These are phyloP conservation scores for Thalassarche chlororhynchos DNA, from an alignment of 2,113 vertebrate species.

Conservation along the genomic window DNA sequence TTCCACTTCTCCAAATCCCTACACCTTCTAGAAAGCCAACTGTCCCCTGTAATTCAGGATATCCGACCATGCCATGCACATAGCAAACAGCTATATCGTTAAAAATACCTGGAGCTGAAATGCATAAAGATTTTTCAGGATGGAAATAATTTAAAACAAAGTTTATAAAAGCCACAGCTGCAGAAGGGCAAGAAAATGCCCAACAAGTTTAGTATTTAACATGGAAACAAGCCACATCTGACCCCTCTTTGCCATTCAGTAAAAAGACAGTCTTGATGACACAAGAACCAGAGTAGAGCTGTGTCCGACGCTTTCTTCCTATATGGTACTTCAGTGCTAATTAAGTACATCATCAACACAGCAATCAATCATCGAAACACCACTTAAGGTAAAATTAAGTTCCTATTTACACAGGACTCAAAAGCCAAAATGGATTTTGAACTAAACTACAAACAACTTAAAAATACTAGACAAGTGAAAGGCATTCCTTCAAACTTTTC, in stretches of 20 bases:
- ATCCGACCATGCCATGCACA: accelerated
- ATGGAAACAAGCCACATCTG: accelerated
- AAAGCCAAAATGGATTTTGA: neutral
- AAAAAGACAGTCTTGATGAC: neutral
- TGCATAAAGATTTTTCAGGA: neutral
- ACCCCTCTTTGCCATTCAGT: neutral
- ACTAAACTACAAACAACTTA: neutral
- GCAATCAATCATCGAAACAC: neutral
- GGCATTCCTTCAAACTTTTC: neutral
- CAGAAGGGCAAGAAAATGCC: neutral
- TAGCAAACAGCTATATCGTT: neutral
- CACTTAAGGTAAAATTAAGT: neutral
- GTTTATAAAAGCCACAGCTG: neutral
- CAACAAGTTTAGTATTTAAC: neutral
- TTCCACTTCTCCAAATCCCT: neutral
- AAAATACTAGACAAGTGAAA: neutral
- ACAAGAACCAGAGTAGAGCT: neutral
- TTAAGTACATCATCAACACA: neutral
- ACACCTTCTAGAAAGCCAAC: neutral
- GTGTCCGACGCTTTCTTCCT: neutral
- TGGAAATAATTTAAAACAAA: neutral
- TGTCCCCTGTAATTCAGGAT: neutral
- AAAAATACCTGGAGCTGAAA: neutral
- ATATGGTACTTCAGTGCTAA: neutral
- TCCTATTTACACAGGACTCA: neutral